Conservation (phyloP, 1,140 invertebrate genomes). For the Pomacea maculata region DNA sequence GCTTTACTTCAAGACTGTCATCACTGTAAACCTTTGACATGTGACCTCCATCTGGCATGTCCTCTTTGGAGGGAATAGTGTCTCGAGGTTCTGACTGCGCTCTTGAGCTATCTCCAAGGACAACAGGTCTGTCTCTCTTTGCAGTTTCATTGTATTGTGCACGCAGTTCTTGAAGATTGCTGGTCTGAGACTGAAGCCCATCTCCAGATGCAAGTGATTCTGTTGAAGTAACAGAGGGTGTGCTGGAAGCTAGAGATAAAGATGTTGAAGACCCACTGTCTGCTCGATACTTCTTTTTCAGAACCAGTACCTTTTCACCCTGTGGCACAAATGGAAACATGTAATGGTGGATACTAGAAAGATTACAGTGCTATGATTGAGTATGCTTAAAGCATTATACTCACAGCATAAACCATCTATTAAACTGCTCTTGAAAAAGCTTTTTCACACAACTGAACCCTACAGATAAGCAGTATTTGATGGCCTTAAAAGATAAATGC, state of each 20-base stretch:
- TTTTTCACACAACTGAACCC: too few relatives aligned
- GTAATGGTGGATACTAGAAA: too few relatives aligned
- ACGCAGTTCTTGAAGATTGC: background rate
- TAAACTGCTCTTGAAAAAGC: too few relatives aligned
- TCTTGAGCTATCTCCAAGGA: conserved; percentile 12
- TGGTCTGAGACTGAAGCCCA: background rate
- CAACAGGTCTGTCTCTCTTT: background rate
- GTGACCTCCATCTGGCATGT: conserved; percentile 33
- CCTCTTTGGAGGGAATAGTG: conserved; percentile 1
- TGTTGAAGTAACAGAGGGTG: background rate
- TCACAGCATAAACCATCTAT: too few relatives aligned
- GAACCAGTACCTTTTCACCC: conserved; percentile 49
- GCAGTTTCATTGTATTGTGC: background rate
- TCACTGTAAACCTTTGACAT: conserved; percentile 44
- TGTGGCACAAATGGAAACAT: conserved; percentile 12
- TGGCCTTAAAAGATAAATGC: too few relatives aligned
- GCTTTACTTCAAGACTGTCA: conserved; percentile 26
- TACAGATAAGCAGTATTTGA: too few relatives aligned
- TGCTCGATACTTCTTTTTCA: conserved; percentile 44
- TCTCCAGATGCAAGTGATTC: background rate
- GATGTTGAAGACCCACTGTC: conserved; percentile 14
- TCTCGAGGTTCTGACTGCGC: conserved; percentile 41
- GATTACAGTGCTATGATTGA: too few relatives aligned
- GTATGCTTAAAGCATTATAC: too few relatives aligned
- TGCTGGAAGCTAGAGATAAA: background rate